Conservation (phyloP, 2,797 vertebrate genomes). For the Gallirallus australis region DNA sequence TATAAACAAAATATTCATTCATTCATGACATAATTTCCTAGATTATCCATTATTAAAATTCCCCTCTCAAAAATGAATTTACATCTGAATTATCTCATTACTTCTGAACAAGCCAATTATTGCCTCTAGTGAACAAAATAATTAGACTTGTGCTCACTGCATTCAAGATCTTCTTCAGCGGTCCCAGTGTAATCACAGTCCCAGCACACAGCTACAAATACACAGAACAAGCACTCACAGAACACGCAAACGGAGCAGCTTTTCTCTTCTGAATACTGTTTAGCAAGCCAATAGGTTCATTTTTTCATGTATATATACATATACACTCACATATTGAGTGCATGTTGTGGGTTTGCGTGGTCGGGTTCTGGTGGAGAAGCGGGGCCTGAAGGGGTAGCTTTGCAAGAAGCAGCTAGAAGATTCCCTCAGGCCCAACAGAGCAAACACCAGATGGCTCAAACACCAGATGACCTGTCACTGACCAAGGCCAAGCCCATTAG, state of each 20-base stretch:
- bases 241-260: neutral
- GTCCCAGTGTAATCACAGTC: neutral
- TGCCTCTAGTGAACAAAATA: conserved; percentile 71
- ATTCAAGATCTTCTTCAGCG: neutral
- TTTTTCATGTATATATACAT: neutral
- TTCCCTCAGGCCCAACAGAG: no score
- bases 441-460: no score
- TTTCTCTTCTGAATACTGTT: neutral
- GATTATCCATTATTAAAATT: conserved; percentile 78
- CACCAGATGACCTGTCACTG: no score
- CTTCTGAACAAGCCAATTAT: conserved; percentile 75
- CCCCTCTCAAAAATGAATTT: conserved; percentile 74
- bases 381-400: no score
- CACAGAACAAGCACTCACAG: neutral
- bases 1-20: conserved; percentile 65
- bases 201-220: neutral
- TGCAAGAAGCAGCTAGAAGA: no score
- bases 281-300: neutral
- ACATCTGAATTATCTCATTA: conserved; percentile 79
- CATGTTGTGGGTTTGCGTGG: no score
- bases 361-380: no score
- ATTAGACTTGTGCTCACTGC: conserved; percentile 64
- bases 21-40: conserved; percentile 64
- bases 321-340: no score
- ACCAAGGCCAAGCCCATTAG: no score